Conservation (phyloP, 2,113 vertebrate species). For the Montifringilla adamsi region DNA sequence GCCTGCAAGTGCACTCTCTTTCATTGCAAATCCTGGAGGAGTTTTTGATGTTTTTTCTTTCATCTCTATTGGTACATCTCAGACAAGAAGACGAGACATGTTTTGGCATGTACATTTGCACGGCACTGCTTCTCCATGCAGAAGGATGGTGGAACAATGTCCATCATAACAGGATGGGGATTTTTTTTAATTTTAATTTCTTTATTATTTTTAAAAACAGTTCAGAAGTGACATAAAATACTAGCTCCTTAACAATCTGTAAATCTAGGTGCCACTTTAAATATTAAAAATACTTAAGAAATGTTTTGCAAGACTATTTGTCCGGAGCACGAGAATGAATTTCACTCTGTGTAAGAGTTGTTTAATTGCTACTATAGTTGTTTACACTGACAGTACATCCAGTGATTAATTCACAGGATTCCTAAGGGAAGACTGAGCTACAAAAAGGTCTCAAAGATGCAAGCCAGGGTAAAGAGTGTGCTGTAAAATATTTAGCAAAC, state of each 20-base stretch:
- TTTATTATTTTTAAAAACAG: background rate
- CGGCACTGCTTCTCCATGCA: background rate
- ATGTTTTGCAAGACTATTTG: background rate
- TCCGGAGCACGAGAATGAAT: background rate
- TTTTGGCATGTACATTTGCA: background rate
- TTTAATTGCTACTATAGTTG: constrained; percentile 9
- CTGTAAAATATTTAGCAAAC: constrained; percentile 37
- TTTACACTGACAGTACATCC: background rate
- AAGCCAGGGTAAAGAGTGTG: background rate
- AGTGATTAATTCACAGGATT: constrained; percentile 31
- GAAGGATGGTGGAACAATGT: background rate
- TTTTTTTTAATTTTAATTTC: background rate
- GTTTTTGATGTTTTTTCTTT: background rate
- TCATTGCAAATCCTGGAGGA: background rate
- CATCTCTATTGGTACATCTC: background rate
- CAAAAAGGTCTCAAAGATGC: constrained; percentile 1
- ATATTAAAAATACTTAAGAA: background rate
- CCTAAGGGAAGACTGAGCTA: background rate
- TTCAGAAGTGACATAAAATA: background rate
- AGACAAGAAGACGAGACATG: background rate
- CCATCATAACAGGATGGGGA: background rate
- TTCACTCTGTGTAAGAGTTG: background rate
- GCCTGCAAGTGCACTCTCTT: background rate
- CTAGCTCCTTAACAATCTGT: background rate
- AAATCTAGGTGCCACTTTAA: background rate